Evolutionary conservation across 1,140 invertebrate genomes (phyloP).

Genomic region (Cepaea nemoralis): DNA sequence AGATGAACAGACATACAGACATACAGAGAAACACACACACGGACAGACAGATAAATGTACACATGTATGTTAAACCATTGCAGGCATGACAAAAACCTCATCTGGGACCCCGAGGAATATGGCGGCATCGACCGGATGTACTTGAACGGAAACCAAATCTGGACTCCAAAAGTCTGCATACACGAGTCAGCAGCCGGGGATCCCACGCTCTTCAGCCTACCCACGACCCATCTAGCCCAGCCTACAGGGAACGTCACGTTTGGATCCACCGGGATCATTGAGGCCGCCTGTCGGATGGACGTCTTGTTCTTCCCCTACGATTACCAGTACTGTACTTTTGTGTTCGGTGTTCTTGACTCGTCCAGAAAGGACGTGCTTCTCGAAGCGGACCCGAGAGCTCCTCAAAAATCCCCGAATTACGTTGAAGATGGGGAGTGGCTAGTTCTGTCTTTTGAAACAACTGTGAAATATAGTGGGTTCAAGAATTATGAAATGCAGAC

Average conservation of each 20-base stretch:
- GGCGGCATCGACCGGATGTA: constrained; percentile 7
- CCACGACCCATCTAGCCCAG: not conserved
- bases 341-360: constrained; percentile 8
- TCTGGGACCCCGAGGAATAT: constrained; percentile 8
- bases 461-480: not conserved
- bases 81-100: constrained; percentile 21
- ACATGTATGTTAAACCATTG: not conserved
- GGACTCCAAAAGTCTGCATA: constrained; percentile 15
- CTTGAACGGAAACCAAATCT: constrained; percentile 11
- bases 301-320: constrained; percentile 54
- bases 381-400: not conserved
- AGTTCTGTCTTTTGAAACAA: not conserved
- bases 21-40: no score
- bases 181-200: not conserved
- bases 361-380: constrained; percentile 3
- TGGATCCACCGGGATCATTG: constrained; percentile 69
- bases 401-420: constrained; percentile 3
- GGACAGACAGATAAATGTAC: no score
- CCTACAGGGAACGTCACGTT: not conserved
- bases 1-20: no score
- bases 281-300: constrained; percentile 42
- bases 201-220: not conserved
- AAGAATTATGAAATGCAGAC: not conserved
- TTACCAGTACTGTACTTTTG: constrained; percentile 39
- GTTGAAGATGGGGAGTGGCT: not conserved